phyloP scores from a whole-genome alignment of 1,140 invertebrate species.

The Lutraria rhynchaena region DNA sequence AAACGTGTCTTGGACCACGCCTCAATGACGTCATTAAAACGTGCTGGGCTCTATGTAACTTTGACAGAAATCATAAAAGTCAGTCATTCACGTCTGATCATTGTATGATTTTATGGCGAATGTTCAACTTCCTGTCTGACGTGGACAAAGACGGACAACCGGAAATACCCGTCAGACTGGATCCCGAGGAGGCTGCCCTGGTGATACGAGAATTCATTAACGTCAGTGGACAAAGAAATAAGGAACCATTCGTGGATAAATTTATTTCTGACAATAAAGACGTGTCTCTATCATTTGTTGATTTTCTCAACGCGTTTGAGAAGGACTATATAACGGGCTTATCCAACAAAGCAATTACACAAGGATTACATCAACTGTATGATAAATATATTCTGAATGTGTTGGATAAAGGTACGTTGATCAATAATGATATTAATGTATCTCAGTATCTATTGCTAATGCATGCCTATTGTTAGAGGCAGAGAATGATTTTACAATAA shows the following conservation, averaged over 20 bases:
- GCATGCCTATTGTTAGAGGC: too few species aligned
- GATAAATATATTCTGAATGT: conserved; percentile 51
- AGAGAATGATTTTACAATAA: too few species aligned
- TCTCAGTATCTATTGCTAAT: too few species aligned
- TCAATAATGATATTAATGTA: too few species aligned
- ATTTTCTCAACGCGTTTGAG: conserved; percentile 54
- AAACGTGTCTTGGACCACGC: not conserved
- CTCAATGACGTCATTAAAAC: conserved; percentile 23
- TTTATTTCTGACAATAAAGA: conserved; percentile 23
- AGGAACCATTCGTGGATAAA: conserved; percentile 23
- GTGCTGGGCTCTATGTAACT: conserved; percentile 54
- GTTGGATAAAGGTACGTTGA: conserved; percentile 37
- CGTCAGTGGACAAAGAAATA: conserved; percentile 39
- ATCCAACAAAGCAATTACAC: conserved; percentile 4
- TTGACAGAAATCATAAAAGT: conserved; percentile 24
- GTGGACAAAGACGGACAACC: conserved; percentile 29
- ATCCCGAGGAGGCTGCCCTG: conserved; percentile 36
- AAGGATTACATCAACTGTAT: conserved; percentile 28
- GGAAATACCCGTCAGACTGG: conserved; percentile 9
- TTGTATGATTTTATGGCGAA: conserved; percentile 34
- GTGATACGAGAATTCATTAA: conserved; percentile 43
- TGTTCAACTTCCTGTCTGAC: conserved; percentile 52
- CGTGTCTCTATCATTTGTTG: conserved; percentile 15
- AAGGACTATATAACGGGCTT: conserved; percentile 39
- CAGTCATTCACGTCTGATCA: conserved; percentile 28